Conservation (phyloP, 2,888 invertebrate genomes). For the Macrosoma leucophasiata region DNA sequence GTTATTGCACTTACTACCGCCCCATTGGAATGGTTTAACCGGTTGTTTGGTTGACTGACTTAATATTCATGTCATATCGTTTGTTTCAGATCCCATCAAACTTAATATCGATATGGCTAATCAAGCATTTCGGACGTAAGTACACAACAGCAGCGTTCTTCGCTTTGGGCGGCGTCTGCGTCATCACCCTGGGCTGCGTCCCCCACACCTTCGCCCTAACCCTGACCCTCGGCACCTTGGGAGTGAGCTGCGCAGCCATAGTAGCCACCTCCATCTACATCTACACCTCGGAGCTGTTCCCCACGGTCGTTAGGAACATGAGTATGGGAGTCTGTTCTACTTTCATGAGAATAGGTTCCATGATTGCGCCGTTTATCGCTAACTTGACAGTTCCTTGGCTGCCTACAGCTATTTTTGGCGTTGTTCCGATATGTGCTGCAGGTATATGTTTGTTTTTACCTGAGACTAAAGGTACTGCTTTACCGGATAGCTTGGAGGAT, state of each 20-base stretch:
- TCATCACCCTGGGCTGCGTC: slow-evolving; percentile 76
- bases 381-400: slow-evolving; percentile 74
- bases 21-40: too few species aligned
- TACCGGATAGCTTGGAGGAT: slow-evolving; percentile 86
- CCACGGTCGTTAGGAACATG: slow-evolving; percentile 90
- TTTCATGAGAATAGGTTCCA: slow-evolving; percentile 88
- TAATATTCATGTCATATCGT: slow-evolving; percentile 15
- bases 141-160: slow-evolving; percentile 77
- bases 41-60: too few species aligned
- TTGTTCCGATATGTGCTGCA: slow-evolving; percentile 79
- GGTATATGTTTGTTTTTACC: slow-evolving; percentile 80
- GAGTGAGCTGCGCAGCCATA: slow-evolving; percentile 86
- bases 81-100: slow-evolving; percentile 77
- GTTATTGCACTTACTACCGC: too few species aligned
- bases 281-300: slow-evolving; percentile 90
- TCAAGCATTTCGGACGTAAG: slow-evolving; percentile 80
- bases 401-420: slow-evolving; percentile 83
- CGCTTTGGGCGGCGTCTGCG: slow-evolving; percentile 75
- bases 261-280: slow-evolving; percentile 89
- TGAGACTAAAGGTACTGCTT: slow-evolving; percentile 82
- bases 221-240: slow-evolving; percentile 80
- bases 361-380: slow-evolving; percentile 87
- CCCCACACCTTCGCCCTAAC: slow-evolving; percentile 68
- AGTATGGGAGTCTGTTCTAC: slow-evolving; percentile 90
- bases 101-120: slow-evolving; percentile 68